Percentiles rank a stretch among this genome's conserved stretches.
Evolutionary conservation across 2,888 invertebrate genomes (phyloP).

Genomic region (Cryptocephalus primarius): DNA sequence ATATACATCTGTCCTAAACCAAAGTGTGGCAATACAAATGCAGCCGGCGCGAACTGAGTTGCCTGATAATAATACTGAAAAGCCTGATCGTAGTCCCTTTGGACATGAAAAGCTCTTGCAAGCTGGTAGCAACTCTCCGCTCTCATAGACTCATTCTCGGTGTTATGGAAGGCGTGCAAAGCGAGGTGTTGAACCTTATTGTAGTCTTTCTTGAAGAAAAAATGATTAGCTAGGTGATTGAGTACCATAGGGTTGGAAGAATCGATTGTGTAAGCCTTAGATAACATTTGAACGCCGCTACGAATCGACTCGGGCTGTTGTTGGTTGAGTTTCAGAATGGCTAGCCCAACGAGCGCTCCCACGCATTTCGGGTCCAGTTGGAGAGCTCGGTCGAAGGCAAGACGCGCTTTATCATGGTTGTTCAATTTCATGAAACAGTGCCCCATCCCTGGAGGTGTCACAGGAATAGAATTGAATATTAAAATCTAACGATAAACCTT

Average conservation of each 20-base stretch:
- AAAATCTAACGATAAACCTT: background rate
- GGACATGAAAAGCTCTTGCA: conserved; percentile 92
- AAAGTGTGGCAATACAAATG: conserved; percentile 94
- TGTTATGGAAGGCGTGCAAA: conserved; percentile 94
- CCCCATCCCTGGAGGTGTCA: conserved; percentile 66
- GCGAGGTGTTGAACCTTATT: conserved; percentile 94
- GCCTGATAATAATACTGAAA: conserved; percentile 99
- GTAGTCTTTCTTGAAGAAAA: conserved; percentile 98
- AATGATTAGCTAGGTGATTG: conserved; percentile 98
- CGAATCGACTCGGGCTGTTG: conserved; percentile 89
- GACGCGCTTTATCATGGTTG: conserved; percentile 89
- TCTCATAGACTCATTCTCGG: conserved; percentile 97
- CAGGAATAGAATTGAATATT: background rate
- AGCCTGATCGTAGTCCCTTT: conserved; percentile 91
- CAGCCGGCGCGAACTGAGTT: conserved; percentile 91
- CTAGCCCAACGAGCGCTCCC: conserved; percentile 90
- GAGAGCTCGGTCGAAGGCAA: conserved; percentile 92
- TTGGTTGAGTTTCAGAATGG: conserved; percentile 85
- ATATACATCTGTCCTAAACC: conserved; percentile 99
- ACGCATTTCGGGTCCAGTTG: conserved; percentile 90
- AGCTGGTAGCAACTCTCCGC: conserved; percentile 98
- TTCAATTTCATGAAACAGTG: conserved; percentile 96
- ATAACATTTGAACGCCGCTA: conserved; percentile 89
- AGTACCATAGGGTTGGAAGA: conserved; percentile 98
- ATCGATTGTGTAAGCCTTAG: conserved; percentile 93